Base-by-base conservation (phyloP, 2,888 invertebrate species). In the Heliconius sara region DNA sequence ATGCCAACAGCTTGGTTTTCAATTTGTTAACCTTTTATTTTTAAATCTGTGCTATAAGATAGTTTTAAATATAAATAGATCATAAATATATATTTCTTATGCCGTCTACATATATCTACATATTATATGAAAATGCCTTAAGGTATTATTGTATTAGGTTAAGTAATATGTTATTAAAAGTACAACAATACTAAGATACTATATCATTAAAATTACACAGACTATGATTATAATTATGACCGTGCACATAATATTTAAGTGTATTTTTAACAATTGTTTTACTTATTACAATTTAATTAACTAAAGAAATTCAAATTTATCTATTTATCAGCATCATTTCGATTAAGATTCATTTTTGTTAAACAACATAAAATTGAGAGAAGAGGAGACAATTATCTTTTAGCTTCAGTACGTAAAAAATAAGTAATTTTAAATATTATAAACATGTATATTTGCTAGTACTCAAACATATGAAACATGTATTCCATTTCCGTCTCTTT, bases 1-100 rank as follows among this genome's bases (percentile, higher is more conserved):
- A 83, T 66, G 22, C 65, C 65, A 75, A 60, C 34, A 60, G 1
- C n/a, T 60, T 34, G n/a, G 12, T 60, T 73, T 73, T 73, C 60
- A 73, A 60, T 60, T 60, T 72, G 34, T 60, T 30, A 34, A 70
- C 25, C 30, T 30, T 57, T 57, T n/a, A 57, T 60, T 30, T 72
- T 34, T 73, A 3, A 30, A 71, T 22, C 5, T 52, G 16, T 30
- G 30, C 30, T 30, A 16, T 12, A 70, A 70, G 13, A 43, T 22
- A 57, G 22, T 22, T 30, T 52, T 30, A 30, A 30, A 30, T 25
- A 70, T 30, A 30, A 52, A 30, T 25, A 70, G n/a, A 25, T n/a
- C 25, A 25, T 43, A 39, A 2, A 60, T 60, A 60, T 52, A 52
- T 19, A 52, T 52, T 19, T 52, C 22, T 52, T 52, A 3, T n/a